These are phyloP conservation scores for Nomada goodeniana DNA, from an alignment of 2,888 invertebrate species.

Conservation along the genomic window DNA sequence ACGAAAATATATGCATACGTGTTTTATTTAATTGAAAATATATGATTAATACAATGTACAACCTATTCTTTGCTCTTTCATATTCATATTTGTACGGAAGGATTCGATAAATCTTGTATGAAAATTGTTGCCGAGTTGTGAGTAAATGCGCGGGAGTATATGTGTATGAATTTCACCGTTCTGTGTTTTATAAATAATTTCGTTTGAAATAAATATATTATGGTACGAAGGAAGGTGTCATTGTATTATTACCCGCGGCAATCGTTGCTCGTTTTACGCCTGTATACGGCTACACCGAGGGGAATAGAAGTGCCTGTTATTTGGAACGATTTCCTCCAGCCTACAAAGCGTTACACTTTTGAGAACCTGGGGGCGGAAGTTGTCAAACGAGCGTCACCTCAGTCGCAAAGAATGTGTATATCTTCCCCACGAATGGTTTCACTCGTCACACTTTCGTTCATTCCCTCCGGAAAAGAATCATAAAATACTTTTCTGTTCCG, in stretches of 20 bases:
- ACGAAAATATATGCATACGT: slow-evolving; percentile 6
- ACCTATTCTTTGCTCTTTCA: no score
- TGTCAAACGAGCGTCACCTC: slow-evolving; percentile 34
- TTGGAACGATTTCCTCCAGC: slow-evolving; percentile 17
- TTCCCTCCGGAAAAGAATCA: not conserved
- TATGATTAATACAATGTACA: no score
- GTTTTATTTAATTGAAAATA: not conserved
- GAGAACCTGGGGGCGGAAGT: slow-evolving; percentile 42
- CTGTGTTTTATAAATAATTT: no score
- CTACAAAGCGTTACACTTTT: slow-evolving; percentile 37
- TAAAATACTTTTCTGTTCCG: not conserved
- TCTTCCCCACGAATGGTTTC: slow-evolving; percentile 34
- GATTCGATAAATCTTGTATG: no score
- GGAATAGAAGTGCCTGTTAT: slow-evolving; percentile 36
- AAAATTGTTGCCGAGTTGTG: no score
- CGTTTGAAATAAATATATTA: not conserved
- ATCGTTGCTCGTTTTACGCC: not conserved
- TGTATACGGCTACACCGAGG: slow-evolving; percentile 1
- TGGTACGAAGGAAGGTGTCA: not conserved
- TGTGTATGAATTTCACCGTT: no score
- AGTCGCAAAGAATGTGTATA: slow-evolving; percentile 23
- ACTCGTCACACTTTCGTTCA: slow-evolving; percentile 30
- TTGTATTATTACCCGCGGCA: not conserved
- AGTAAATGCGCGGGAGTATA: no score
- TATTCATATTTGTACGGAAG: no score